phyloP scores from a whole-genome alignment of 2,888 invertebrate species.

The Folsomia manolachei region DNA sequence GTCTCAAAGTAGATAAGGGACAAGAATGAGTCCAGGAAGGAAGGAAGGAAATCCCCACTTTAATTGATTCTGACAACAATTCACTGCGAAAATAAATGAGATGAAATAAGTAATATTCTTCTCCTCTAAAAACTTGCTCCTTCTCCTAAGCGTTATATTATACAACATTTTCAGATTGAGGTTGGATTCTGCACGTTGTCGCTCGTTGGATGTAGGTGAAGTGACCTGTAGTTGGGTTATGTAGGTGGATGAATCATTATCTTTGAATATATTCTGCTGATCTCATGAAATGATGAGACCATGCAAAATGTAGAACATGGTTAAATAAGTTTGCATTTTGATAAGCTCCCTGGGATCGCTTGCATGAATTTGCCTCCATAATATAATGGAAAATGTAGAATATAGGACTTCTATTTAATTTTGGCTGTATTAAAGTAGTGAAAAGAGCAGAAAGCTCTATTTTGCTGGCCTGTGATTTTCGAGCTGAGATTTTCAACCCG shows the following conservation, averaged over 20 bases:
- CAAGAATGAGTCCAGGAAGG: not conserved
- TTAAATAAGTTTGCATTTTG: constrained; percentile 3
- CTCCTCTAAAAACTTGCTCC: not conserved
- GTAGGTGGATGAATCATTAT: not conserved
- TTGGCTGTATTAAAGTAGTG: not conserved
- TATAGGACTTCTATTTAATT: too few relatives aligned
- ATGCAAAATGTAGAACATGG: not conserved
- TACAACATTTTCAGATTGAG: not conserved
- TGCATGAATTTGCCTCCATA: not conserved
- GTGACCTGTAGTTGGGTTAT: too few relatives aligned
- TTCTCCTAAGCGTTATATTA: not conserved
- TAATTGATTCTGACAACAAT: constrained; percentile 19
- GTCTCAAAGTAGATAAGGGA: not conserved
- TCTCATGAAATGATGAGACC: not conserved
- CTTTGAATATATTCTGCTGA: not conserved
- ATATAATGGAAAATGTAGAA: too few relatives aligned
- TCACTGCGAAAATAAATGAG: constrained; percentile 14
- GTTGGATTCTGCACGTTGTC: not conserved
- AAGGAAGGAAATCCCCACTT: constrained; percentile 13
- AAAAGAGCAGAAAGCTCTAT: not conserved
- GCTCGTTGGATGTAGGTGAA: too few relatives aligned
- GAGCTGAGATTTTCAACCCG: not conserved
- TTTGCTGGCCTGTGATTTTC: not conserved
- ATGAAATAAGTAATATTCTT: not conserved
- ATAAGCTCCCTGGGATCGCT: constrained; percentile 7